These are phyloP conservation scores for Galbula dea DNA, from an alignment of 2,113 vertebrate species.

Conservation along the genomic window DNA sequence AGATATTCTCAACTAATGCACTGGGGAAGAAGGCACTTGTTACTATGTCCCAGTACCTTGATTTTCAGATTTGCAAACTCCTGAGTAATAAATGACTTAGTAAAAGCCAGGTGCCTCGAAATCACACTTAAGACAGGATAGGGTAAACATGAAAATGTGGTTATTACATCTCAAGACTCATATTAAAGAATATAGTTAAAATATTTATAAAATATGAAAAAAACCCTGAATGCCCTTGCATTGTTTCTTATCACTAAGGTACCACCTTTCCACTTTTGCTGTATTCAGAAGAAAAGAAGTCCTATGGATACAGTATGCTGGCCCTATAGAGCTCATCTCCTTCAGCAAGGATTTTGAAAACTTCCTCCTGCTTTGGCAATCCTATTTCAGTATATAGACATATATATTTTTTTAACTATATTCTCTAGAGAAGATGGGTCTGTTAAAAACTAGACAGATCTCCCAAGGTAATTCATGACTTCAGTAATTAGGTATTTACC, in stretches of 20 bases:
- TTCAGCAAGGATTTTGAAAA: neutral
- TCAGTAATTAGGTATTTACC: neutral
- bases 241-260: neutral
- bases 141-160: neutral
- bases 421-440: neutral
- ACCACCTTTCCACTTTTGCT: neutral
- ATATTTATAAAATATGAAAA: neutral
- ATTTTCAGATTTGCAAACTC: neutral
- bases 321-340: neutral
- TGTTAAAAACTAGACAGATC: neutral
- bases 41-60: neutral
- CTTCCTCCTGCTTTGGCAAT: neutral
- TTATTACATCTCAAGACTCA: neutral
- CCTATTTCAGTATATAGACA: neutral
- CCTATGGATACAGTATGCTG: neutral
- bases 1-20: neutral
- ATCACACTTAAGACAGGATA: neutral
- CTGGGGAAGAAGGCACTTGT: neutral
- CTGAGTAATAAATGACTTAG: neutral
- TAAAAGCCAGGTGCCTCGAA: neutral
- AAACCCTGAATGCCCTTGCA: neutral
- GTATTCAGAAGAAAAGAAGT: neutral
- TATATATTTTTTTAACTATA: no score
- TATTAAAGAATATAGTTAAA: neutral
- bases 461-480: neutral